These are phyloP conservation scores for Nemopilema nomurai DNA, from an alignment of 30 jellyfish, hydroid and myxozoan genomes.

Conservation along the genomic window DNA sequence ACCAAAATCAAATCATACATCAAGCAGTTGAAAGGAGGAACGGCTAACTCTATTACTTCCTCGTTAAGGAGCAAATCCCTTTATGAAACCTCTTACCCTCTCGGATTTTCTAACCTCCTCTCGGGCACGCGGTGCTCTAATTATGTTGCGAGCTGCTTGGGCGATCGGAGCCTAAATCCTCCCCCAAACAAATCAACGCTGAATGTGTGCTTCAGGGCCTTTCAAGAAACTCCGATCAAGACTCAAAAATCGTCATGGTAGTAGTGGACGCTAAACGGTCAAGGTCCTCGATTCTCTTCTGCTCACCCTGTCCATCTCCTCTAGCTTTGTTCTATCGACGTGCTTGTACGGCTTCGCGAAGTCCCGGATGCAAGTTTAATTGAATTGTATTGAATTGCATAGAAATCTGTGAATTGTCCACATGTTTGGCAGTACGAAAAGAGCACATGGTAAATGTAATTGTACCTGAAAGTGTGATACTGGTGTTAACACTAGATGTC, in stretches of 20 bases:
- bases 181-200: neutral
- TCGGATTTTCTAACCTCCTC: neutral
- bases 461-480: too few relatives aligned
- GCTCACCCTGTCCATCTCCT: conserved; percentile 15
- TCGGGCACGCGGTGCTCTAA: neutral
- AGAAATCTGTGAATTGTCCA: neutral
- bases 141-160: neutral
- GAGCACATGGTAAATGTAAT: neutral
- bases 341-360: conserved; percentile 20
- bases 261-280: neutral
- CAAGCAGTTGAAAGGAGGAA: neutral
- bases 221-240: neutral
- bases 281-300: neutral
- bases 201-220: neutral
- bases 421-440: neutral
- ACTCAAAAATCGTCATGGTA: neutral
- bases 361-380: conserved; percentile 25
- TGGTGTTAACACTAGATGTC: too few relatives aligned
- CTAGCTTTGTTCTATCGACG: conserved; percentile 12
- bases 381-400: conserved; percentile 26
- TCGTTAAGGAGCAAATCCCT: neutral
- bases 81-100: neutral
- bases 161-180: neutral
- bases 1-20: neutral
- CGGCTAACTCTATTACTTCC: neutral